These are phyloP conservation scores for Sinosuthora webbiana DNA, from an alignment of 2,113 vertebrate genomes.

Conservation along the genomic window DNA sequence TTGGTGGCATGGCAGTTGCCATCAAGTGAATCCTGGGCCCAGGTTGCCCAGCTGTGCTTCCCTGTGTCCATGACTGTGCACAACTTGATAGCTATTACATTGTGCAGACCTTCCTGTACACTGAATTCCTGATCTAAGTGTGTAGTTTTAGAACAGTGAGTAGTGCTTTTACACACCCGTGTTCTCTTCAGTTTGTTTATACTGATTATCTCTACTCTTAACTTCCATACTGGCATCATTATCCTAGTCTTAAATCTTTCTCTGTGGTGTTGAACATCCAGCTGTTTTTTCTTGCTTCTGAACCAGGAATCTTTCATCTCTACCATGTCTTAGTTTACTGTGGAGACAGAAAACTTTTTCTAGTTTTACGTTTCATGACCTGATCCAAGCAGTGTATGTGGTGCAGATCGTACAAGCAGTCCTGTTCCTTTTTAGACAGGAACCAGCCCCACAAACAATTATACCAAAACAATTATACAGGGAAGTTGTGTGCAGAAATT, in stretches of 20 bases:
- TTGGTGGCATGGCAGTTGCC: accelerated
- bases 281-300: not conserved
- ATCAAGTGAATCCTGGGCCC: not conserved
- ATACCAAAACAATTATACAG: not conserved
- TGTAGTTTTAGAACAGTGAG: not conserved
- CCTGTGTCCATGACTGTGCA: not conserved
- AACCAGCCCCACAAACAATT: not conserved
- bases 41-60: not conserved
- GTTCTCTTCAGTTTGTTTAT: not conserved
- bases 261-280: not conserved
- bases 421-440: not conserved
- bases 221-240: not conserved
- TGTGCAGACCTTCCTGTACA: not conserved
- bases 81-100: not conserved
- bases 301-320: not conserved
- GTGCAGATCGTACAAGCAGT: not conserved
- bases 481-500: not conserved
- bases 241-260: not conserved
- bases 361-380: not conserved
- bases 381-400: not conserved
- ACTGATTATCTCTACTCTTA: not conserved
- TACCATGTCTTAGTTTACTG: not conserved
- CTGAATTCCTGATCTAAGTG: not conserved
- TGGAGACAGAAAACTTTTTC: not conserved
- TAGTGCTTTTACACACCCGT: not conserved